These are phyloP conservation scores for Brachyrhaphis roseni DNA, from an alignment of 2,797 vertebrate genomes.

Conservation along the genomic window DNA sequence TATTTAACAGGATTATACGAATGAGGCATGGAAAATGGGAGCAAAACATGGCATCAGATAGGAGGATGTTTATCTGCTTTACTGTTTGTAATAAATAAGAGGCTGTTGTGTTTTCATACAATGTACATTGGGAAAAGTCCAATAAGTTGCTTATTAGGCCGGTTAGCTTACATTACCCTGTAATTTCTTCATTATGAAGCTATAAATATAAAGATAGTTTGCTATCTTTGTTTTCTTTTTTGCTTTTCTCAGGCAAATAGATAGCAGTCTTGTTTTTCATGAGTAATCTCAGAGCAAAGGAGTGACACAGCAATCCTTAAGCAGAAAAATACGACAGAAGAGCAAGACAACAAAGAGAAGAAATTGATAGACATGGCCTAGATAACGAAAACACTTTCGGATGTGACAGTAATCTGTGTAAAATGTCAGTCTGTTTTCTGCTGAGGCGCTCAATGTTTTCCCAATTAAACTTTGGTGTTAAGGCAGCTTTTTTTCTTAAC, in stretches of 20 bases:
- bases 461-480: conserved; percentile 65
- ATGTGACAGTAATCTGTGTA: conserved; percentile 72
- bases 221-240: conserved; percentile 1
- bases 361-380: conserved; percentile 50
- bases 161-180: neutral
- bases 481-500: conserved; percentile 56
- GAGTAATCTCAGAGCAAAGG: conserved; percentile 16
- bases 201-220: neutral
- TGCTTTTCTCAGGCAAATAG: conserved; percentile 14
- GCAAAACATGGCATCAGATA: neutral
- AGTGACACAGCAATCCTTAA: conserved; percentile 15
- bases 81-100: conserved; percentile 4
- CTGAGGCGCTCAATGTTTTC: conserved; percentile 60
- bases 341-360: conserved; percentile 18
- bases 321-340: conserved; percentile 23
- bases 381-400: conserved; percentile 69
- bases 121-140: neutral
- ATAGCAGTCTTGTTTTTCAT: conserved; percentile 8
- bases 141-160: neutral
- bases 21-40: neutral
- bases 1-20: conserved; percentile 1
- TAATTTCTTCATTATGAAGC: conserved; percentile 6
- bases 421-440: conserved; percentile 68
- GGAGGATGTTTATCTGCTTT: neutral
- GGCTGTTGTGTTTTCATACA: neutral